A percentile compares a stretch with the other conserved stretches of the same genome.
Conservation (phyloP, 37 sponge, comb jelly and placozoan species). For the Spongia lamella region DNA sequence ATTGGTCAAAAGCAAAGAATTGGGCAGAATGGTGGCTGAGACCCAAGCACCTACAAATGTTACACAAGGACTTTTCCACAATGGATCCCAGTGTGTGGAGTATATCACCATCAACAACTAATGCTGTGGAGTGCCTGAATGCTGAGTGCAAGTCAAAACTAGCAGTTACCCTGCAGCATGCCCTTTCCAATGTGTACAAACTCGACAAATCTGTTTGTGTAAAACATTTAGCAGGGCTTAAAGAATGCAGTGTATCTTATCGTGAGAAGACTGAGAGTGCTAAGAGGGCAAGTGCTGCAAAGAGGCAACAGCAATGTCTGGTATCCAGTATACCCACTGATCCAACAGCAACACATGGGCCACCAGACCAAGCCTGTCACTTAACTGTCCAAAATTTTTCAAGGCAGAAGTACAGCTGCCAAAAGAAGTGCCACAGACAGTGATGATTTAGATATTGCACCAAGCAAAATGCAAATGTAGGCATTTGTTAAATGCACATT, state of each 20-base stretch:
- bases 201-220: background rate
- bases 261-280: background rate
- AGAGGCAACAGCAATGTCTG: background rate
- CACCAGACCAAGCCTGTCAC: too few relatives aligned
- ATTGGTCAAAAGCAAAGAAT: constrained; percentile 6
- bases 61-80: constrained; percentile 1
- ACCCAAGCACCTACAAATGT: constrained; percentile 10
- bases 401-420: too few relatives aligned
- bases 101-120: background rate
- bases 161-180: background rate
- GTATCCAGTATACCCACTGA: too few relatives aligned
- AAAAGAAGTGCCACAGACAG: too few relatives aligned
- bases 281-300: background rate
- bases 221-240: background rate
- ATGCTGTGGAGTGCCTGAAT: constrained; percentile 13
- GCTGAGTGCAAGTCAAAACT: constrained; percentile 5
- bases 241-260: constrained; percentile 5
- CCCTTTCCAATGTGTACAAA: background rate
- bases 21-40: constrained; percentile 19
- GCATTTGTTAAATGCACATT: too few relatives aligned
- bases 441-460: too few relatives aligned
- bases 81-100: constrained; percentile 1
- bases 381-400: too few relatives aligned
- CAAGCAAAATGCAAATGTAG: too few relatives aligned
- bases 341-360: too few relatives aligned